Conservation (phyloP, 1,140 invertebrate species). For the Calosoma granatense region DNA sequence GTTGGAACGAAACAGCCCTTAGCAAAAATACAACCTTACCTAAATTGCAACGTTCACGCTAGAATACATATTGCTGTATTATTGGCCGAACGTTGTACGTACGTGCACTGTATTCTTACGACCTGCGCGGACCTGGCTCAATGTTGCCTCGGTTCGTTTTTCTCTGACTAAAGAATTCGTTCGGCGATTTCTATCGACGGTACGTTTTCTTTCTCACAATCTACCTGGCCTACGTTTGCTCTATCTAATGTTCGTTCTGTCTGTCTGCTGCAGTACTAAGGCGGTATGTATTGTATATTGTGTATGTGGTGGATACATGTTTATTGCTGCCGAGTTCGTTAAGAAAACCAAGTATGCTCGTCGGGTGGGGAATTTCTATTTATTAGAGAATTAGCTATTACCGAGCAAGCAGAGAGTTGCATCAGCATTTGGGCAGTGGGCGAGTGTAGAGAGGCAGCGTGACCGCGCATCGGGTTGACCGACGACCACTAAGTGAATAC, state of each 20-base stretch:
- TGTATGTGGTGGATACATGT: too few species aligned
- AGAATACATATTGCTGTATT: constrained; percentile 1
- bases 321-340: too few species aligned
- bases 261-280: too few species aligned
- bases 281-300: too few species aligned
- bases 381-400: too few species aligned
- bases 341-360: too few species aligned
- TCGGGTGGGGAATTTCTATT: too few species aligned
- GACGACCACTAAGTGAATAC: not conserved
- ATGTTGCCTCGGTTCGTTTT: not conserved
- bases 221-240: too few species aligned
- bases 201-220: not conserved
- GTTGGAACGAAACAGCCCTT: not conserved
- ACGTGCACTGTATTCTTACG: not conserved
- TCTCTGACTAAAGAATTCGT: constrained; percentile 7
- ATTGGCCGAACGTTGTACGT: not conserved
- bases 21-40: constrained; percentile 8
- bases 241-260: too few species aligned
- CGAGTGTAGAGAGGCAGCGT: not conserved
- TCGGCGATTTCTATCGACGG: not conserved
- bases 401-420: too few species aligned
- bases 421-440: too few species aligned
- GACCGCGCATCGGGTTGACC: constrained; percentile 2
- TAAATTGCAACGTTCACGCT: constrained; percentile 6
- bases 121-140: not conserved